Evolutionary conservation across 1,140 invertebrate genomes (phyloP), one percentile per base, ranked within the genome.

Genomic region (Archivesica marissinica): DNA sequence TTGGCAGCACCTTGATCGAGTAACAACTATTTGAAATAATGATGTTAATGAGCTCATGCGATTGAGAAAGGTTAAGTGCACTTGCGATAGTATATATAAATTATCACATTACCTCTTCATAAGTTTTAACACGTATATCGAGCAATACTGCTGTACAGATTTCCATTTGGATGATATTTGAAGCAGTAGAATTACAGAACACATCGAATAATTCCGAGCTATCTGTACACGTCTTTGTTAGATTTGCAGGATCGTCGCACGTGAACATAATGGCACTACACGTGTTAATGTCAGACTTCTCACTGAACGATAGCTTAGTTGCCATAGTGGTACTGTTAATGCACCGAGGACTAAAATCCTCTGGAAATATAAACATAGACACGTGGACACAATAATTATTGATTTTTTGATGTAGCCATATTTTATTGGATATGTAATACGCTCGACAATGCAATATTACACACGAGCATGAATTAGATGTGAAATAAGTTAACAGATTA

Each of bases 141-240:
- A 72, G 39, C 1, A 44, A 72, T 6, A 0, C 41, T 30, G 28
- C 68, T 2, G 41, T 23, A 33, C 68, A 72, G 4, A 72, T 17
- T 47, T 47, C 30, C 4, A 72, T 17, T 28, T 44, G 41, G 7
- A 33, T 28, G 6, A 44, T 44, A 25, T 72, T 72, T 3, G 68
- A 15, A 30, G 39, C 33, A 1, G n/a, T 28, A 11, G 7, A 20
- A 13, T 44, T 23, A 72, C 68, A 72, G 15, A 13, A 2, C 1
- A 72, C 68, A 50, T 72, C 6, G n/a, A 72, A 72, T 11, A 28
- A 6, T 1, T 25, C 41, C 1, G 68, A 72, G 11, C 9, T 33
- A 17, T 52, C 68, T 33, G 41, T 52, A 33, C 68, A 72, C 17
- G 68, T 47, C 68, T 72, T 72, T 2, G 25, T 72, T 2, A 72